Evolutionary conservation across 2,888 invertebrate genomes (phyloP).

Genomic region (Lochmaea crataegi): DNA sequence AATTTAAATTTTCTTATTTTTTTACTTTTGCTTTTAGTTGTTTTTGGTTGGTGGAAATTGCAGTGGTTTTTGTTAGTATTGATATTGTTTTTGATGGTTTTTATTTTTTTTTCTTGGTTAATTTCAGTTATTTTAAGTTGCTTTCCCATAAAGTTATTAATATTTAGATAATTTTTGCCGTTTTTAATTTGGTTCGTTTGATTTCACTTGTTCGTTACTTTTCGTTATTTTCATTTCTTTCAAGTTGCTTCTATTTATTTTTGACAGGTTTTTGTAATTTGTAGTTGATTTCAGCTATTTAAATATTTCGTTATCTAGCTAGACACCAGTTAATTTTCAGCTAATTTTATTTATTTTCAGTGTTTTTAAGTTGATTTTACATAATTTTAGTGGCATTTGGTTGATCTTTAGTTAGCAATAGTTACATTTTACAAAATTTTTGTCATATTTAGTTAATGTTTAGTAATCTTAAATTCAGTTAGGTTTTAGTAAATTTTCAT

Average conservation of each 20-base stretch:
- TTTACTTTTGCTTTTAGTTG: not conserved
- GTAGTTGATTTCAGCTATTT: too few species aligned
- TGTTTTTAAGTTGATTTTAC: not conserved
- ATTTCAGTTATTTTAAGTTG: not conserved
- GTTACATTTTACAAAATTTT: not conserved
- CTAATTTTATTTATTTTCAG: not conserved
- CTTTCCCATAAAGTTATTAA: not conserved
- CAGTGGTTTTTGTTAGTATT: not conserved
- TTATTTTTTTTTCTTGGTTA: not conserved
- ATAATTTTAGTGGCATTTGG: not conserved
- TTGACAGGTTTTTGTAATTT: too few species aligned
- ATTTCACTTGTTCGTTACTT: too few species aligned
- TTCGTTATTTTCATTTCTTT: too few species aligned
- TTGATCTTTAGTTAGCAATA: not conserved
- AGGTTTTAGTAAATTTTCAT: too few species aligned
- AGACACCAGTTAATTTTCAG: not conserved
- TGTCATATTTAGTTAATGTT: too few species aligned
- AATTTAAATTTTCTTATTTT: too few species aligned
- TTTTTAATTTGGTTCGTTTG: not conserved
- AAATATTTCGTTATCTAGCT: too few species aligned
- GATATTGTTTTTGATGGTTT: not conserved
- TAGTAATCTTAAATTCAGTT: too few species aligned
- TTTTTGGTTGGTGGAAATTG: not conserved
- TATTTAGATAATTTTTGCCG: not conserved
- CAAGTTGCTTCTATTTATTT: too few species aligned